A percentile compares a stretch with the other conserved stretches of the same genome.
Evolutionary conservation across 2,113 vertebrate genomes (phyloP).

Genomic region (Nycticebus coucang): DNA sequence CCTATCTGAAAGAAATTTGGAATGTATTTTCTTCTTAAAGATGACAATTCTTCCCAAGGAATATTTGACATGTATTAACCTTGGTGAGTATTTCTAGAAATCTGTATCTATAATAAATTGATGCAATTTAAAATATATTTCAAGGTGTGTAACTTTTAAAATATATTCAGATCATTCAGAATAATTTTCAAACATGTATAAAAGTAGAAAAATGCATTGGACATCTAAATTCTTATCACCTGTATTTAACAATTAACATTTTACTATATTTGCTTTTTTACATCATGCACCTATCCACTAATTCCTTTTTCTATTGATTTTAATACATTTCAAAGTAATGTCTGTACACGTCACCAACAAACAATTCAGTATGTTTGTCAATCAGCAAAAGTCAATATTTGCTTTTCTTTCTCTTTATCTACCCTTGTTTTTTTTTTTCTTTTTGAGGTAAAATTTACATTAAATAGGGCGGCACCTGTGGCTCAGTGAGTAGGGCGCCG

Average conservation of each 20-base stretch:
- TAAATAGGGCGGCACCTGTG: background rate
- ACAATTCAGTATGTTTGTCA: background rate
- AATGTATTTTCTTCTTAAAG: background rate
- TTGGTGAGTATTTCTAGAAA: background rate
- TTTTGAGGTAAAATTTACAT: background rate
- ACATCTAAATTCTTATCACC: background rate
- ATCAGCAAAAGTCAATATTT: background rate
- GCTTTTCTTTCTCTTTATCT: background rate
- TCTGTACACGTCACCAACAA: background rate
- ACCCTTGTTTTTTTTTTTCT: too few relatives aligned
- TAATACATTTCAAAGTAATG: background rate
- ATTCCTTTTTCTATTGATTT: background rate
- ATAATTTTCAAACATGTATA: background rate
- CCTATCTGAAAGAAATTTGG: background rate
- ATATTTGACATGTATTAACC: background rate
- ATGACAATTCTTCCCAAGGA: background rate
- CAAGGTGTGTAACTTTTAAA: background rate
- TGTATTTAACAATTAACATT: background rate
- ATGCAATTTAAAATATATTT: background rate
- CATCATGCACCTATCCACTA: background rate
- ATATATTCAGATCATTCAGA: background rate
- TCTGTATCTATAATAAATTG: background rate
- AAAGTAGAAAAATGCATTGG: background rate
- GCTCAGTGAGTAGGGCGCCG: too few relatives aligned
- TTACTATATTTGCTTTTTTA: background rate